Conservation (phyloP, 2,113 vertebrate genomes). For the Petrocephalus zakoni region DNA sequence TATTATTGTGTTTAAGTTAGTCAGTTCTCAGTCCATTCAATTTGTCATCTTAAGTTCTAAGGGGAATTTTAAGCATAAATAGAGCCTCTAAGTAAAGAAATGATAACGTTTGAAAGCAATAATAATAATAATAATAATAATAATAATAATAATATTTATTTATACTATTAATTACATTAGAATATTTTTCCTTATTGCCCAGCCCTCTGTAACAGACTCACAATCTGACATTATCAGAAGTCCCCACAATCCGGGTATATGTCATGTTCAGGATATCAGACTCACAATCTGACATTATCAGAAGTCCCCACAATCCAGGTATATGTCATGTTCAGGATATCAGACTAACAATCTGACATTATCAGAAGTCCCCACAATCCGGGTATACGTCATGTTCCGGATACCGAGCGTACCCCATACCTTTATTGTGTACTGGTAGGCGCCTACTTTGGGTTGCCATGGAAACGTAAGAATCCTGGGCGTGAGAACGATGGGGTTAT, state of each 20-base stretch:
- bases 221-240: neutral
- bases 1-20: neutral
- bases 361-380: neutral
- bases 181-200: neutral
- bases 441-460: slow-evolving; percentile 88
- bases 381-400: neutral
- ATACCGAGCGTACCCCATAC: slow-evolving; percentile 48
- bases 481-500: slow-evolving; percentile 76
- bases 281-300: neutral
- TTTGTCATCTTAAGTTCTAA: neutral
- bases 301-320: neutral
- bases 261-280: no score
- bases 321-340: no score
- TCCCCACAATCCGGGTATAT: neutral
- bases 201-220: neutral
- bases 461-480: slow-evolving; percentile 86
- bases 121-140: no score
- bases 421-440: slow-evolving; percentile 86
- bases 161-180: no score
- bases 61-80: neutral
- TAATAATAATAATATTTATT: no score
- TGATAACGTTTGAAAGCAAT: neutral
- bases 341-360: neutral
- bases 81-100: neutral
- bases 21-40: neutral